A percentile compares a stretch with the other conserved stretches of the same genome.
These are phyloP conservation scores for Monopterus albus DNA, from an alignment of 2,113 vertebrate species.

Conservation along the genomic window DNA sequence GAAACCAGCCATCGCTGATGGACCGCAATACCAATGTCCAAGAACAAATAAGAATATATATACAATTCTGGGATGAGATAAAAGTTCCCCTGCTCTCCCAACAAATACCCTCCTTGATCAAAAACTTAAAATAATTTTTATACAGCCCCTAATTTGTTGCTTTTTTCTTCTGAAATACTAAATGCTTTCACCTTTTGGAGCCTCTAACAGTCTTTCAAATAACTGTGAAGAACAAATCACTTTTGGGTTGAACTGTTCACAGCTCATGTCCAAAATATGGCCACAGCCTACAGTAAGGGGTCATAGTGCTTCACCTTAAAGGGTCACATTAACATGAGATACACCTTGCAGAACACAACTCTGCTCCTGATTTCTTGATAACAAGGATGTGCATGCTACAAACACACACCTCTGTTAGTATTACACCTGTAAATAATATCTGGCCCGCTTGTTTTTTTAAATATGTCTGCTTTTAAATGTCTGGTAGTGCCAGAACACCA, in stretches of 20 bases:
- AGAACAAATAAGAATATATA: neutral
- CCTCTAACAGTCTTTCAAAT: neutral
- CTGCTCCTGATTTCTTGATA: neutral
- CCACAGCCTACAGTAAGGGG: neutral
- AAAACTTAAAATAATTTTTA: neutral
- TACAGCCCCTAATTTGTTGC: neutral
- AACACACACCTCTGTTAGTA: no score
- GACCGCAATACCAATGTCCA: neutral
- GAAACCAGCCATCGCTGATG: neutral
- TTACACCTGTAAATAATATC: conserved; percentile 24
- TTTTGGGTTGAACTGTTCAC: neutral
- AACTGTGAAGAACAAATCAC: neutral
- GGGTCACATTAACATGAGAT: neutral
- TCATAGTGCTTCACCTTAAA: neutral
- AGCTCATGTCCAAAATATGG: neutral
- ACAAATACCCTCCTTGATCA: no score
- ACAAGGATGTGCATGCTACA: no score
- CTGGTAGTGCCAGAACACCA: conserved; percentile 17
- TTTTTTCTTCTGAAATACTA: neutral
- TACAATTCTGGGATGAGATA: no score
- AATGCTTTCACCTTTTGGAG: neutral
- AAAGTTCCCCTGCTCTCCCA: no score
- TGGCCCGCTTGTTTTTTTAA: no score
- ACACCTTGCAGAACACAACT: neutral
- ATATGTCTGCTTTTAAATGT: conserved; percentile 43